These are phyloP conservation scores for Plebejus argus DNA, from an alignment of 2,888 invertebrate genomes.

Conservation along the genomic window DNA sequence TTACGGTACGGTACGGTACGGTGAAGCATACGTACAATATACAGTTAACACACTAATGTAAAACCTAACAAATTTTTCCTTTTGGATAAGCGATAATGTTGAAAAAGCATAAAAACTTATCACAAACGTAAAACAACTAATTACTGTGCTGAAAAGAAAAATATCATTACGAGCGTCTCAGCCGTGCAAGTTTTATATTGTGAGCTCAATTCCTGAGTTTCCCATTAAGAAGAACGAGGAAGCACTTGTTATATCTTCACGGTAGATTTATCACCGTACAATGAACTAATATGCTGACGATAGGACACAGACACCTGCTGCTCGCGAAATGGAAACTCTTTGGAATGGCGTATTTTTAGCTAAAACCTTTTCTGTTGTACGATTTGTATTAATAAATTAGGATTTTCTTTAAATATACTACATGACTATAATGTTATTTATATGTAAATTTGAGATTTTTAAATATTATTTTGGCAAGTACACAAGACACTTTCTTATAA, in stretches of 20 bases:
- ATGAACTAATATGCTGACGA: conserved; percentile 71
- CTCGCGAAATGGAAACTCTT: conserved; percentile 40
- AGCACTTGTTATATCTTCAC: conserved; percentile 53
- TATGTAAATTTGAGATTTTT: background rate
- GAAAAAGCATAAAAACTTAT: background rate
- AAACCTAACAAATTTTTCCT: no score
- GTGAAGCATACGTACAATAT: no score
- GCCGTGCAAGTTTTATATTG: conserved; percentile 6
- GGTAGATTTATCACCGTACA: conserved; percentile 68
- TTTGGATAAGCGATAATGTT: no score
- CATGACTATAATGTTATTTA: background rate
- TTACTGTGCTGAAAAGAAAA: background rate
- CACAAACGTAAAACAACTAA: background rate
- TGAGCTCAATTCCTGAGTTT: conserved; percentile 3
- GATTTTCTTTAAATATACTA: background rate
- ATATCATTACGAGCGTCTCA: background rate
- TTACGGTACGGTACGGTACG: no score
- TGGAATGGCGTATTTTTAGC: conserved; percentile 38
- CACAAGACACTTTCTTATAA: no score
- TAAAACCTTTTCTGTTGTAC: conserved; percentile 62
- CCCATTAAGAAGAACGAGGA: conserved; percentile 55
- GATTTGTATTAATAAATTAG: conserved; percentile 8
- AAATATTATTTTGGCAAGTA: no score
- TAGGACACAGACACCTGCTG: conserved; percentile 71
- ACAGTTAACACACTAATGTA: no score